Base-by-base conservation (phyloP, 2,888 invertebrate species). In the Lithophane leautieri region DNA sequence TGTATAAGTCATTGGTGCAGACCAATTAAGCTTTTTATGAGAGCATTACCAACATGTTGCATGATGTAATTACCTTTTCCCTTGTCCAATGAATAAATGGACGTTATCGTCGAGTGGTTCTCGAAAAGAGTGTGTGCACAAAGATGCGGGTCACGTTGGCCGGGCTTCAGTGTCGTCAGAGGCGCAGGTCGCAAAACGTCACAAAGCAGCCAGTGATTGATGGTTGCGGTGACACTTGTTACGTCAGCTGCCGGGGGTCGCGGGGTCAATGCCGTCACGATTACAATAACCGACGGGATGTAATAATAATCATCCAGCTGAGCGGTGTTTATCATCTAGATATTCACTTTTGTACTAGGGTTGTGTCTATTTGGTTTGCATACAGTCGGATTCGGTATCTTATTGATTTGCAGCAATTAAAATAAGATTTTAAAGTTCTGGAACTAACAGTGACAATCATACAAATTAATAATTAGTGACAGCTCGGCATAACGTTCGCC, bases 221-320 rank as follows among this genome's bases (percentile, higher is more conserved):
- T 95, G 94, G 92, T 92, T 91, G 94, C 93, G 92, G 94, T 94
- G 96, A 94, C 95, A 94, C 89, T 92, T 90, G 92, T 93, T 93
- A 91, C 95, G 94, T 94, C 94, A 91, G 91, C 89, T 86, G 87
- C 88, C 86, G 86, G 88, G 93, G 95, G 94, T 94, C 95, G 94
- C 89, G 90, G 92, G 96, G 96, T 95, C 96, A 96, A 94, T 95
- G 96, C 91, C 96, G 92, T 90, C 92, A 91, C 90, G 91, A 92
- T 92, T 90, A 93, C 93, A 93, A 93, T 93, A 93, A 91, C 90
- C 91, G 86, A 89, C 90, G 86, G 87, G 86, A 90, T 90, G 85
- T 89, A 87, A 90, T 87, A 90, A 90, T 88, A 88, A 86, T 86
- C 81, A 87, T 85, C 81, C 89, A 88, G 89, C 90, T 89, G 89